Conservation (phyloP, 2,113 vertebrate genomes). For the Zosterops japonicus region DNA sequence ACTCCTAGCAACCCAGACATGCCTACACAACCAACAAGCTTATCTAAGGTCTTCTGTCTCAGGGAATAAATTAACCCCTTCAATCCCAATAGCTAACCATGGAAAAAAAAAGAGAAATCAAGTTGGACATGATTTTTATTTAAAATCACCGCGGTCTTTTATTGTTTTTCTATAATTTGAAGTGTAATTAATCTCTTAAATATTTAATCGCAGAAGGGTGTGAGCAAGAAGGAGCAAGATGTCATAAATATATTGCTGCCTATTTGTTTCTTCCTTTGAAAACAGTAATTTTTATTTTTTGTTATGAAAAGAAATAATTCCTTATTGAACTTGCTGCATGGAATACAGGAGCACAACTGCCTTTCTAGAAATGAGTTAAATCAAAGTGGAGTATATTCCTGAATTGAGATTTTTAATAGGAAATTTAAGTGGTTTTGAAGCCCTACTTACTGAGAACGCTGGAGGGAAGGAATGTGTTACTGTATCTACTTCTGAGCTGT, state of each 20-base stretch:
- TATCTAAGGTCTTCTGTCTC: conserved; percentile 40
- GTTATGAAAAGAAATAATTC: background rate
- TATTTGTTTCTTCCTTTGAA: background rate
- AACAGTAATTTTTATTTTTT: background rate
- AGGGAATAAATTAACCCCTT: conserved; percentile 44
- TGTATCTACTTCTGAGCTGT: conserved; percentile 11
- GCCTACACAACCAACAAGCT: conserved; percentile 44
- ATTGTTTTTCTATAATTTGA: background rate
- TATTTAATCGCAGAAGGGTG: background rate
- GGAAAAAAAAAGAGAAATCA: background rate
- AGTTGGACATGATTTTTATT: background rate
- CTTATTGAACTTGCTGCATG: background rate
- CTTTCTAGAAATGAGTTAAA: background rate
- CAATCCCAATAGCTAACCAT: background rate
- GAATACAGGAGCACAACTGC: background rate
- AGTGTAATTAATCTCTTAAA: background rate
- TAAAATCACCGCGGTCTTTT: background rate
- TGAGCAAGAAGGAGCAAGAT: background rate
- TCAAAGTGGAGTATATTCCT: background rate
- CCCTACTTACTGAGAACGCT: conserved; percentile 2
- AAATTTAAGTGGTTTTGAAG: conserved; percentile 53
- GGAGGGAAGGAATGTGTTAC: conserved; percentile 28
- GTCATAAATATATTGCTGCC: background rate
- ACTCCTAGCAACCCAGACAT: conserved; percentile 56
- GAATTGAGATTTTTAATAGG: conserved; percentile 41